Conservation (phyloP, 2,797 vertebrate genomes). For the Aphelocoma californica region DNA sequence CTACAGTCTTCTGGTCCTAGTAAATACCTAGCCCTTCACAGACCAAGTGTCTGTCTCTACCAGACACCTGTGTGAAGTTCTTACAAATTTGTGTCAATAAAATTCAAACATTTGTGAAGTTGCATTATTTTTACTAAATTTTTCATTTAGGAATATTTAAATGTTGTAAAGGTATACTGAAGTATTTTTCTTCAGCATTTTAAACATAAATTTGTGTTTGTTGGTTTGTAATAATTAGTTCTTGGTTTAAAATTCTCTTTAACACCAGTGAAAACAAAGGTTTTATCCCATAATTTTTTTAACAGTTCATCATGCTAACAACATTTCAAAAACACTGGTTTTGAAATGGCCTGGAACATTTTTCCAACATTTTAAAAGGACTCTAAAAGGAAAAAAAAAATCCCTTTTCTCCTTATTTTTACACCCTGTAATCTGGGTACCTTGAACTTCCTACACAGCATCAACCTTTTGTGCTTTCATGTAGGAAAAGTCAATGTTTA, state of each 20-base stretch:
- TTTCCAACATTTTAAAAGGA: not conserved
- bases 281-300: not conserved
- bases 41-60: not conserved
- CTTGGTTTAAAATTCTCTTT: not conserved
- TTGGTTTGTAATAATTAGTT: not conserved
- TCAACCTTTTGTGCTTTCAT: constrained; percentile 13
- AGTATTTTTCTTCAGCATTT: not conserved
- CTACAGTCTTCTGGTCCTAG: not conserved
- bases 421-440: not conserved
- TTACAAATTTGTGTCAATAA: not conserved
- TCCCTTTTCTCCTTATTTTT: not conserved
- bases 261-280: not conserved
- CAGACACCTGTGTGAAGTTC: not conserved
- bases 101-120: not conserved
- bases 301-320: not conserved
- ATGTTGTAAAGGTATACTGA: not conserved
- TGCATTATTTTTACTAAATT: not conserved
- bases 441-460: constrained; percentile 45
- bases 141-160: not conserved
- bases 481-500: constrained; percentile 24
- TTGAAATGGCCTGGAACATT: not conserved
- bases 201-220: not conserved
- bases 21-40: not conserved
- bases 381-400: not conserved
- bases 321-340: not conserved